Evolutionary conservation across 2,797 vertebrate genomes (phyloP), one percentile per base, ranked within the genome.

Genomic region (Sebastes oblongus): DNA sequence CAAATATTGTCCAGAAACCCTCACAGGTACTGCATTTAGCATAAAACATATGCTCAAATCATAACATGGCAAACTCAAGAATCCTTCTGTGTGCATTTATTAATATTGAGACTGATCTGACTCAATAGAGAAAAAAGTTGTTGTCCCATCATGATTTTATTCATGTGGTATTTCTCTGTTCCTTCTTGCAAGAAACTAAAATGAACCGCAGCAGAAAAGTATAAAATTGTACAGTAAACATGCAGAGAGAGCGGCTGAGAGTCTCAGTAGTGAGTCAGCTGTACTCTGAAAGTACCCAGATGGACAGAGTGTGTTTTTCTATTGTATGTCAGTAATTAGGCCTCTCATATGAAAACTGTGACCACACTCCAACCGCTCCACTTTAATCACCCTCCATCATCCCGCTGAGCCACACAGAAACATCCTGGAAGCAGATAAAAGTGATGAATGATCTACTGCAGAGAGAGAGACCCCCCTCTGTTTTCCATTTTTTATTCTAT

Each of bases 301-400:
- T 77, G 81, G 80, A 85, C 27, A 10, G 22, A 20, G 60, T 75
- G 80, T 71, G 50, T 54, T 54, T 67, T 34, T 50, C 36, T 59
- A 13, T 67, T 75, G 65, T 75, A 27, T 59, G 42, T 61, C 75
- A 78, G 73, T 88, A 88, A 90, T 90, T 72, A 78, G 75, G 78
- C 61, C 36, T 66, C 74, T 82, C 16, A 1, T 75, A 66, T 72
- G 58, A 83, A 85, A 89, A 78, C 36, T 58, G 79, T 64, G 32
- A 75, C 60, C 66, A 66, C 74, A 60, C 66, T 75, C 72, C 70
- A 83, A 72, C 70, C 24, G 27, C 75, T 80, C 22, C 27, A 20
- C 85, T 89, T 84, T 81, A 78, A 89, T 86, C 82, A 24, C 54
- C 55, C 36, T 81, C 82, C 81, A 85, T 78, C 55, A 60, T 87